Base-by-base conservation (phyloP, 23 tunicate genomes). In the Botrylloides violaceus region DNA sequence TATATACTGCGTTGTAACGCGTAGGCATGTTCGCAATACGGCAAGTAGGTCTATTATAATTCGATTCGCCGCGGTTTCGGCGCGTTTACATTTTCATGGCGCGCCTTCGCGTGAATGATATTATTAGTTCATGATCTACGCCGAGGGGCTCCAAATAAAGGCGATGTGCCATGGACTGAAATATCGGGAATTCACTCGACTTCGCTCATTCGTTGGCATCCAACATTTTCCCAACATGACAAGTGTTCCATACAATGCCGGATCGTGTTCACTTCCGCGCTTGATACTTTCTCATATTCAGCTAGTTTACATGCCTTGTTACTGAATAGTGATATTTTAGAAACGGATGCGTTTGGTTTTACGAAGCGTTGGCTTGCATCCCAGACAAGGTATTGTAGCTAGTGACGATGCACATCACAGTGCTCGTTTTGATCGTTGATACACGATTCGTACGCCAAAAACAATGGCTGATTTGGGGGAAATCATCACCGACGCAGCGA, bases 191-290 rank as follows among this genome's bases (percentile, higher is more conserved):
- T n/a, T n/a, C n/a, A n/a, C n/a, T n/a, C 53, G 12, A 43, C 15
- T 9, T 43, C 53, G 15, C 53, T 43, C 53, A 43, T 7, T 43
- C 15, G 53, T 43, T 7, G 9, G 15, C 53, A 15, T 43, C 12
- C 15, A 43, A 15, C 9, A 43, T 7, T 43, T 43, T 43, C 15
- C 15, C 15, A 43, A 43, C 53, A 43, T 43, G 53, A 43, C 53
- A 43, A 43, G 53, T 43, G 53, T 43, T 43, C 53, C 53, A 43
- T 7, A 43, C 53, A 43, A 43, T 43, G 53, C 53, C 53, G 53
- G 53, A 43, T 43, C 53, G 15, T 43, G 53, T 43, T 43, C 53
- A 15, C 53, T 43, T 43, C 53, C 53, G 53, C 53, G 53, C 53
- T 43, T 15, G 12, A 43, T 15, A 15, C 53, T 43, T 43, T 43